A percentile compares a stretch with the other conserved stretches of the same genome.
Conservation (phyloP, 2,797 vertebrate genomes). For the Darevskia nairensis region DNA sequence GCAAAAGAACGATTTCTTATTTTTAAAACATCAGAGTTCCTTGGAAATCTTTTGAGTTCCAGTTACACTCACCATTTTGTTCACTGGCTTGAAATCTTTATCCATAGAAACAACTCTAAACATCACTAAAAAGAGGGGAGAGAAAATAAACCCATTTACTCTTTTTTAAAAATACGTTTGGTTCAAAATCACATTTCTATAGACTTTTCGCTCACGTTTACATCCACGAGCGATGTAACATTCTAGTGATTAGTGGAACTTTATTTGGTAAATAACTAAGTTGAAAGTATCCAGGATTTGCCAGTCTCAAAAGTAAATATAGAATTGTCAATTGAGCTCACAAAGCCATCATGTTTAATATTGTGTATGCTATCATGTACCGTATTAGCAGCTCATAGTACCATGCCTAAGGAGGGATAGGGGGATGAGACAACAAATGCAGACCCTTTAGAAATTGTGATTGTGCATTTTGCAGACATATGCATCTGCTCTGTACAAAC, state of each 20-base stretch:
- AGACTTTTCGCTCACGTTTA: no score
- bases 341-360: not conserved
- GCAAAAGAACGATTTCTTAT: not conserved
- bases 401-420: no score
- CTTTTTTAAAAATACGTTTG: not conserved
- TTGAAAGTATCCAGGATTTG: not conserved
- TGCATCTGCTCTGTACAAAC: no score
- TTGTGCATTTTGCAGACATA: no score
- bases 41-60: not conserved
- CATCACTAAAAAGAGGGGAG: not conserved
- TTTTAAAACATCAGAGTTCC: not conserved
- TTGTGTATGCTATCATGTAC: not conserved
- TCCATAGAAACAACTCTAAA: constrained; percentile 15
- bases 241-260: not conserved
- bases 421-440: no score
- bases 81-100: not conserved
- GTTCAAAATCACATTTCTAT: not conserved
- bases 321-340: not conserved
- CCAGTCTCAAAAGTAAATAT: not conserved
- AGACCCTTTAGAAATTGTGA: no score
- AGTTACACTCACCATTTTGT: not conserved
- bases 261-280: not conserved
- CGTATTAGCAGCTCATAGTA: not conserved
- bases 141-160: not conserved
- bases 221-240: no score